Percentiles rank a stretch among this genome's conserved stretches.
Evolutionary conservation across 2,113 vertebrate genomes (phyloP).

Genomic region (Castor canadensis): DNA sequence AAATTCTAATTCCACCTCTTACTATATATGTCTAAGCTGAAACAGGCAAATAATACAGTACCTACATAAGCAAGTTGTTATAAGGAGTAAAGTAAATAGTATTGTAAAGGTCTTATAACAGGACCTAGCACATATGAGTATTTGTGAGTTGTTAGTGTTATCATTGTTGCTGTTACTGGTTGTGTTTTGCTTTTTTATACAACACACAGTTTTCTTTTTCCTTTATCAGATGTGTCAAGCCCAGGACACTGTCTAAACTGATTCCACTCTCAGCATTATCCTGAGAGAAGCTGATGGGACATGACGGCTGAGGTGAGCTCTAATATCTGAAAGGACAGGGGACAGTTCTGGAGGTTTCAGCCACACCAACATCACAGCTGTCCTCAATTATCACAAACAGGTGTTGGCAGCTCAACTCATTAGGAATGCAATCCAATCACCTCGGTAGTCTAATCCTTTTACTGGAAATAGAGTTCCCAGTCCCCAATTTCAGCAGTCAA

Average conservation of each 20-base stretch:
- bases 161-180: neutral
- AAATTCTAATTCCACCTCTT: constrained; percentile 9
- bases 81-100: neutral
- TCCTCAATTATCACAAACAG: constrained; percentile 74
- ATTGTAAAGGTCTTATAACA: neutral
- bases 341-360: constrained; percentile 3
- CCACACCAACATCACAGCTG: constrained; percentile 58
- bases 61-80: neutral
- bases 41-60: neutral
- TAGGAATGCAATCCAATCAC: constrained; percentile 71
- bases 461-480: neutral
- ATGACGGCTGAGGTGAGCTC: constrained; percentile 3
- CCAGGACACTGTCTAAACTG: neutral
- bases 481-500: neutral
- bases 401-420: constrained; percentile 64
- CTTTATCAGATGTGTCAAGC: neutral
- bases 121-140: neutral
- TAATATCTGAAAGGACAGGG: constrained; percentile 23
- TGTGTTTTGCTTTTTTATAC: neutral
- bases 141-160: neutral
- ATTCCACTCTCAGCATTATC: constrained; percentile 30
- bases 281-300: neutral
- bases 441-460: constrained; percentile 54
- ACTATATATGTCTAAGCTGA: neutral
- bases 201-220: neutral